Base-by-base conservation (phyloP, 2,113 vertebrate species). In the Sander vitreus region DNA sequence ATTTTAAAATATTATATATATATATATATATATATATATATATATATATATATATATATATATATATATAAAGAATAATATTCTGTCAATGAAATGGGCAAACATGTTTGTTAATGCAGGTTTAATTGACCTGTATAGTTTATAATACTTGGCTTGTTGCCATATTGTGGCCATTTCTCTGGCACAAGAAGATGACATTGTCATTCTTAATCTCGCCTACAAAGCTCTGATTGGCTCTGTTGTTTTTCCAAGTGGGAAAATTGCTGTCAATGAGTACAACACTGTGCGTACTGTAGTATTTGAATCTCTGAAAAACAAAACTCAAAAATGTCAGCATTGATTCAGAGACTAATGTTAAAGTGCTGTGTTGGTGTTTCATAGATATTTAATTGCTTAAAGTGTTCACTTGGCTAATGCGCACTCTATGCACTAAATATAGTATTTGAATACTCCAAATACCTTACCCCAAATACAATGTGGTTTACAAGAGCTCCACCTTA, bases 401-500 rank as follows among this genome's bases (percentile, higher is more conserved):
- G 15, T 43, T 48, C 27, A 18, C 27, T 23, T 58, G 21, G 23
- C 43, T 3, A 27, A 5, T 10, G 43, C 21, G 6, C 16, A 30
- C n/a, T 13, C 10, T n/a, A 3, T 33, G 50, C 15, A 39, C 36
- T 14, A 9, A 36, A 12, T n/a, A 3, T 7, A 10, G 1, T 50
- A 53, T 27, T 53, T 65, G 0, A 54, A 36, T 47, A 33, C 3
- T 27, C 27, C 18, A n/a, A 43, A 51, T 45, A 19, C 43, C 8
- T 10, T 10, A 23, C 16, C 13, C 3, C 33, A 54, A 27, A 47
- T 19, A 60, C 12, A 45, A 19, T 27, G 8, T 9, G 69, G 60
- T 65, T 72, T 25, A 71, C 19, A 73, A 78, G 25, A 63, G 25
- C 47, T 73, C 23, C 25, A 62, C 69, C 13, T 62, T 48, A 60